Evolutionary conservation across 2,888 invertebrate species (phyloP).

Genomic region (Hipparchia sbordonii): DNA sequence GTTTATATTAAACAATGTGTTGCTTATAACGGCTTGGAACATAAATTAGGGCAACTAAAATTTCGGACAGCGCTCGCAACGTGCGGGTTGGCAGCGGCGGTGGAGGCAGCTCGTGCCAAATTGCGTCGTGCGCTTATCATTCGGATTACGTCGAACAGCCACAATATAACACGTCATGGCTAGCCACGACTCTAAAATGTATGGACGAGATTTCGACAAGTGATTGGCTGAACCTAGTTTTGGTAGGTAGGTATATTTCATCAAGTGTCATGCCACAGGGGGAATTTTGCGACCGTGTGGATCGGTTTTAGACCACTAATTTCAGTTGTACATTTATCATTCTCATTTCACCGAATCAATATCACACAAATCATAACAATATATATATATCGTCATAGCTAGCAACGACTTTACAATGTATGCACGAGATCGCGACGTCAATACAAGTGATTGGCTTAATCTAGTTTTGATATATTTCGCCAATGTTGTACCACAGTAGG

Average conservation of each 20-base stretch:
- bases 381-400: constrained; percentile 45
- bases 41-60: constrained; percentile 72
- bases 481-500: not conserved
- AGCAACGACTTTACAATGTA: constrained; percentile 54
- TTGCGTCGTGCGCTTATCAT: constrained; percentile 76
- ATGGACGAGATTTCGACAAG: constrained; percentile 47
- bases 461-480: not conserved
- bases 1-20: constrained; percentile 35
- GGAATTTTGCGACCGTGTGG: not conserved
- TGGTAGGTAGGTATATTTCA: not conserved
- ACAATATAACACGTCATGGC: constrained; percentile 47
- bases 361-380: constrained; percentile 35
- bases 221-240: constrained; percentile 29
- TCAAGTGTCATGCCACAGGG: not conserved
- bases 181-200: constrained; percentile 54
- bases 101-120: constrained; percentile 72
- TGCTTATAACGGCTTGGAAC: constrained; percentile 52
- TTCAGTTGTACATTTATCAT: constrained; percentile 76
- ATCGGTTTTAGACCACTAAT: constrained; percentile 61
- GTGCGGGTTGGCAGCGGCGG: constrained; percentile 70
- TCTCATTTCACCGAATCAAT: constrained; percentile 60
- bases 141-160: constrained; percentile 62
- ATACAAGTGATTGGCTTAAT: constrained; percentile 34
- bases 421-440: constrained; percentile 44
- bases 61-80: constrained; percentile 55